Evolutionary conservation across 1,140 invertebrate genomes (phyloP).

Genomic region (Andrena cerasifolii): DNA sequence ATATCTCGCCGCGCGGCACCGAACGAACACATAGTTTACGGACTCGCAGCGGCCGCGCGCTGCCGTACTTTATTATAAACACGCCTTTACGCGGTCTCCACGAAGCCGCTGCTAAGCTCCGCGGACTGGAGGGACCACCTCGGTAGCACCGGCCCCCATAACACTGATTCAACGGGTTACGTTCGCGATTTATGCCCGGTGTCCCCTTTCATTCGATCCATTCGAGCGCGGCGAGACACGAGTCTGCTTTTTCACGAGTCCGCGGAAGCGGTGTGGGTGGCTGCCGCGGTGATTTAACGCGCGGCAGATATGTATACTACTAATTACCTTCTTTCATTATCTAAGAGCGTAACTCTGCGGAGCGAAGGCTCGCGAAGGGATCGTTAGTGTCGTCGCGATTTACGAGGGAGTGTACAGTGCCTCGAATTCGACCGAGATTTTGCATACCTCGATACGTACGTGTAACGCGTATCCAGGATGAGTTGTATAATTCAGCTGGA

Average conservation of each 20-base stretch:
- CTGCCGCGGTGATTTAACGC: no score
- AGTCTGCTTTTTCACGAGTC: not conserved
- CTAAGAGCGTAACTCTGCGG: no score
- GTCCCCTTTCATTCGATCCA: slow-evolving; percentile 7
- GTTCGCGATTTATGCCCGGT: slow-evolving; percentile 11
- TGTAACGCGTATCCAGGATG: no score
- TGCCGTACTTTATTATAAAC: slow-evolving; percentile 51
- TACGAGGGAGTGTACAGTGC: no score
- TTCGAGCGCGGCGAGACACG: not conserved
- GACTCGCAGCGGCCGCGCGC: slow-evolving; percentile 12
- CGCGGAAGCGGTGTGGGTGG: no score
- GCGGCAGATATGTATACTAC: no score
- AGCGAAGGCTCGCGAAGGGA: no score
- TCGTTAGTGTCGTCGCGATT: no score
- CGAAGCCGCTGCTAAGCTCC: slow-evolving; percentile 12
- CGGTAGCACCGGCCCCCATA: not conserved
- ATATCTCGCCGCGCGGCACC: slow-evolving; percentile 8
- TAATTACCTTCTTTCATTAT: no score
- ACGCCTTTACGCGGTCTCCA: slow-evolving; percentile 18
- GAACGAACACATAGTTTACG: slow-evolving; percentile 29
- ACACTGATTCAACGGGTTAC: slow-evolving; percentile 37
- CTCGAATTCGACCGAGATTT: no score
- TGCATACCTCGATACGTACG: no score
- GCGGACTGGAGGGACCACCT: slow-evolving; percentile 44
- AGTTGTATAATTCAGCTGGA: not conserved